Evolutionary conservation across 2,888 invertebrate species (phyloP).

Genomic region (Darwinula stevensoni): DNA sequence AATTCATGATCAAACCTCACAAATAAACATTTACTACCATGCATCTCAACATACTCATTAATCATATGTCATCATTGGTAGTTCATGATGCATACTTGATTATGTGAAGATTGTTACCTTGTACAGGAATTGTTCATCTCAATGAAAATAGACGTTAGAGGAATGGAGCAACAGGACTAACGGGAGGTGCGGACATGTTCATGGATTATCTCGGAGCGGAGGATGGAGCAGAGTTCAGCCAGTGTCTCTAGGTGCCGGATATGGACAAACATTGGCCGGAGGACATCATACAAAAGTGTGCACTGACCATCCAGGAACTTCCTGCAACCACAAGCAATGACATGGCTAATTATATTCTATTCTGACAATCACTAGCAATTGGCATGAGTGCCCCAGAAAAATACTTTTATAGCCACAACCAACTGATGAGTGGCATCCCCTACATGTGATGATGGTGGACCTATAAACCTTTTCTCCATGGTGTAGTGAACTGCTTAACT

Average conservation of each 20-base stretch:
- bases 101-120: slow-evolving; percentile 3
- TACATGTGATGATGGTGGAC: too few species aligned
- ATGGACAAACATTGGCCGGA: slow-evolving; percentile 78
- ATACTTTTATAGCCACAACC: too few species aligned
- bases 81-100: slow-evolving; percentile 4
- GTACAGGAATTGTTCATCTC: too few species aligned
- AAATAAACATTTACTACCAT: slow-evolving; percentile 1
- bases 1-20: neutral
- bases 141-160: too few species aligned
- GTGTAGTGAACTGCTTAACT: too few species aligned
- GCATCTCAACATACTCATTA: too few species aligned
- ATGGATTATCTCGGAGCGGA: slow-evolving; percentile 66
- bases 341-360: too few species aligned
- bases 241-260: slow-evolving; percentile 91
- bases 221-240: slow-evolving; percentile 78
- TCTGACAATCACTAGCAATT: too few species aligned
- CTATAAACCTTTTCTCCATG: too few species aligned
- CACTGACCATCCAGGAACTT: slow-evolving; percentile 52
- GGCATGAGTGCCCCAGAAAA: too few species aligned
- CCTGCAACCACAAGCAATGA: too few species aligned
- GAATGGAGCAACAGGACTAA: too few species aligned
- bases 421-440: slow-evolving; percentile 7
- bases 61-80: slow-evolving; percentile 4
- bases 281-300: slow-evolving; percentile 57
- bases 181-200: slow-evolving; percentile 46